Evolutionary conservation across 1,140 invertebrate genomes (phyloP).

Genomic region (Saxidomus purpurata): DNA sequence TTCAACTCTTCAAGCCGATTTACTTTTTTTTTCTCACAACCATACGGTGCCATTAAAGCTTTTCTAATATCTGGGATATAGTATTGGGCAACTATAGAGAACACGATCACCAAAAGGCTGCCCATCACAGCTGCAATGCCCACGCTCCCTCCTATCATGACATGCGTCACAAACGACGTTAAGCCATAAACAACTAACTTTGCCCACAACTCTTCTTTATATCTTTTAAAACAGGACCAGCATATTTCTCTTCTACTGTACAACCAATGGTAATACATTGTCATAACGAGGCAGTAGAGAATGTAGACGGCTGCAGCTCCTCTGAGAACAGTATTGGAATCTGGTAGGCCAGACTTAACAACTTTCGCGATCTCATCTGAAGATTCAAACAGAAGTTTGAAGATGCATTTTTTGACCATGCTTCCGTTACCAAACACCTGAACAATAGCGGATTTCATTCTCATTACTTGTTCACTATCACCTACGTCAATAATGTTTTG

Average conservation of each 20-base stretch:
- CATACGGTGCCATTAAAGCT: background rate
- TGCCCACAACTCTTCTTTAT: conserved; percentile 24
- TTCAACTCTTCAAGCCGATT: background rate
- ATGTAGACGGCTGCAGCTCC: conserved; percentile 7
- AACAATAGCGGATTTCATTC: too few species aligned
- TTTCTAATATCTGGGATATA: background rate
- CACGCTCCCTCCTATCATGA: background rate
- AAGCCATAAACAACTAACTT: conserved; percentile 8
- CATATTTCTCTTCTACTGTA: conserved; percentile 5
- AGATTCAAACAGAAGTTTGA: conserved; percentile 16
- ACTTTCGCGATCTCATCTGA: conserved; percentile 39
- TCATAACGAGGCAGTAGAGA: conserved; percentile 39
- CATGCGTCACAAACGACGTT: conserved; percentile 4
- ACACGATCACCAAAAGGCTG: background rate
- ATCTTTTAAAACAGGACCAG: conserved; percentile 10
- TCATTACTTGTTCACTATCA: background rate
- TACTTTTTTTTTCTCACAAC: background rate
- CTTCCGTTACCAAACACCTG: background rate
- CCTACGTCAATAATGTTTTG: conserved; percentile 18
- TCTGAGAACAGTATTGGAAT: conserved; percentile 7
- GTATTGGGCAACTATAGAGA: conserved; percentile 14
- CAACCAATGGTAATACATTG: background rate
- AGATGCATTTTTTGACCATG: background rate
- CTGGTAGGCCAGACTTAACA: background rate
- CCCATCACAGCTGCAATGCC: background rate